Base-by-base conservation (phyloP, 1,140 invertebrate species). In the Drosophila teissieri region DNA sequence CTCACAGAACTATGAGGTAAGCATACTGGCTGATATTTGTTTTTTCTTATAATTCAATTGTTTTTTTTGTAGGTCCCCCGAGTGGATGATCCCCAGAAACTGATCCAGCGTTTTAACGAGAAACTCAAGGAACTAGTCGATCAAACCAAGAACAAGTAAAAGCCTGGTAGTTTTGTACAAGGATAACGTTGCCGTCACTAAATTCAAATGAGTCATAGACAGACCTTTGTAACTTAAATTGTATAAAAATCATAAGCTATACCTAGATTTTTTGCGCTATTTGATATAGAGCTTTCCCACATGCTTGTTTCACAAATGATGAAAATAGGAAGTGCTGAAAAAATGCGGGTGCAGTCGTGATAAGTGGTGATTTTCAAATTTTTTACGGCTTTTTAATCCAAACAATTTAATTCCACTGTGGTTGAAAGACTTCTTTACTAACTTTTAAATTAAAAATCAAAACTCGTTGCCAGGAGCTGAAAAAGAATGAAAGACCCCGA, bases 1-100 rank as follows among this genome's bases (percentile, higher is more conserved):
- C 61, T 94, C 94, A 63, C 96, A 97, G 94, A 97, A 97, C 92
- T 97, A 97, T 93, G 94, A 97, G 93, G 96, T 97, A 94, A 92
- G 24, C 4, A 12, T 6, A 2, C 10, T 10, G 11, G 12, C 15
- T 4, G 27, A 3, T 1, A 36, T 36, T 2, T 24, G 34, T 19
- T 22, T 22, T 7, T 17, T 3, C 11, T 27, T 19, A 11, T 24
- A 11, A 39, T 2, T 5, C 54, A 67, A 52, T 6, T 0, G 1
- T 46, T 75, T 39, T 51, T 0, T 15, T 63, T 70, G n/a, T n/a
- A 97, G 96, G 93, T 97, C 68, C 96, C 96, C 12, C 95, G 95
- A 91, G 95, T 97, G 0, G 96, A 97, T 92, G 96, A 97, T 73
- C 97, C 96, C 3, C 86, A 92, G 54, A 95, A 94, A 77, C 74